Evolutionary conservation across 2,113 vertebrate species (phyloP).

Genomic region (Coracopsis vasa): DNA sequence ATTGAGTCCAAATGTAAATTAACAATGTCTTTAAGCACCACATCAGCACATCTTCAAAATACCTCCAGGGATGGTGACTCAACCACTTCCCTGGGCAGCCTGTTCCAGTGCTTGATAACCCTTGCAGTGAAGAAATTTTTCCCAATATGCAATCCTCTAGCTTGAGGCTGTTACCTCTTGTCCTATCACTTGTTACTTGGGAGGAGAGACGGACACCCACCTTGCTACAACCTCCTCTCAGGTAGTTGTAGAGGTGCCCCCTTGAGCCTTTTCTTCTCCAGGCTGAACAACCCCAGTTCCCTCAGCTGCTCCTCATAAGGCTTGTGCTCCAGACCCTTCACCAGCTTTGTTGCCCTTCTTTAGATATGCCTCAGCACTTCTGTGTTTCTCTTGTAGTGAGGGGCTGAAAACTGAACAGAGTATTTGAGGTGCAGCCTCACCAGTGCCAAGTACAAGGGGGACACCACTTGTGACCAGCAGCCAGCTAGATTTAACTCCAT

Average conservation of each 20-base stretch:
- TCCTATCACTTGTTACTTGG: background rate
- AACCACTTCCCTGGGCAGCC: background rate
- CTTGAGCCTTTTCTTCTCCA: background rate
- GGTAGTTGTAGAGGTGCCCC: background rate
- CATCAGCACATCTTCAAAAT: background rate
- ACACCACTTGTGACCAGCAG: background rate
- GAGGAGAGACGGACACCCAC: rapidly evolving
- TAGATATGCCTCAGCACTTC: background rate
- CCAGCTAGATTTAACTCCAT: background rate
- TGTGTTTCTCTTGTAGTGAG: rapidly evolving
- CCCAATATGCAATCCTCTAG: background rate
- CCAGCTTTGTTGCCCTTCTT: background rate
- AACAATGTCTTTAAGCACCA: background rate
- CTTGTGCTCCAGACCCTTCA: background rate
- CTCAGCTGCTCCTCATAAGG: background rate
- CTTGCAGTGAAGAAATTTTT: background rate
- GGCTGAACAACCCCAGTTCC: background rate
- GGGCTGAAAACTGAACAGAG: background rate
- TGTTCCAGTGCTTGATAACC: background rate
- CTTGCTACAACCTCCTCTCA: background rate
- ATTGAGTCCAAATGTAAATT: background rate
- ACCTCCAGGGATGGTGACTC: background rate
- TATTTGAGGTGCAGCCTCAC: background rate
- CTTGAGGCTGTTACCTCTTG: background rate
- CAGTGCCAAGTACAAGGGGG: background rate